Base-by-base conservation (phyloP, 2,888 invertebrate genomes). In the Drosophila vallismaia region DNA sequence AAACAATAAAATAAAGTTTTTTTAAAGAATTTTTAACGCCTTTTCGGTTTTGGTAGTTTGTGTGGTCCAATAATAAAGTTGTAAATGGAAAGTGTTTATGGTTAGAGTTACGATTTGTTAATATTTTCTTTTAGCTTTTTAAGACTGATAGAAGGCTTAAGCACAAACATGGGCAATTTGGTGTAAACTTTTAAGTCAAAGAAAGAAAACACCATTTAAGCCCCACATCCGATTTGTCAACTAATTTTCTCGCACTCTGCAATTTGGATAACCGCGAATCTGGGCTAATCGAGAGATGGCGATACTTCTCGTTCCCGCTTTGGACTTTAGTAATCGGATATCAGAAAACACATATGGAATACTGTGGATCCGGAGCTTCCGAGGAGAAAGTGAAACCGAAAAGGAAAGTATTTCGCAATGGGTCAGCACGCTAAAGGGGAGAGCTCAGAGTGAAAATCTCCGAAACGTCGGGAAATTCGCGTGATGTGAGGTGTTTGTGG, bases 1-100 rank as follows among this genome's bases (percentile, higher is more conserved):
- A 54, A 67, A 75, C 59, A 73, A 81, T 82, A 84, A 87, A 80
- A 82, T 72, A 53, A 71, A 19, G 19, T 60, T 40, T 26, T n/a
- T 12, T 50, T 36, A 31, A 33, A 14, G 9, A 44, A 29, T 66
- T 19, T 19, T 4, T 12, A 36, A 36, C 28, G 26, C 14, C 38
- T 7, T 40, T 6, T 54, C 4, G 26, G 40, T 36, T 6, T 54
- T 6, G 26, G 40, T 62, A 24, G 4, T n/a, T 45, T 60, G 64
- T 71, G 69, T 50, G 69, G 77, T 60, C 70, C 55, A 71, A 33
- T 71, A 74, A 74, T 86, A 67, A 84, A 74, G 19, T 19, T 19
- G 19, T 19, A 19, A 19, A 19, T 19, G 19, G 19, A 19, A 19
- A 19, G 19, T 19, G 19, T 19, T 19, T 19, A 19, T 19, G 19